Base-by-base conservation (phyloP, 2,797 vertebrate species). In the Poecilia picta region DNA sequence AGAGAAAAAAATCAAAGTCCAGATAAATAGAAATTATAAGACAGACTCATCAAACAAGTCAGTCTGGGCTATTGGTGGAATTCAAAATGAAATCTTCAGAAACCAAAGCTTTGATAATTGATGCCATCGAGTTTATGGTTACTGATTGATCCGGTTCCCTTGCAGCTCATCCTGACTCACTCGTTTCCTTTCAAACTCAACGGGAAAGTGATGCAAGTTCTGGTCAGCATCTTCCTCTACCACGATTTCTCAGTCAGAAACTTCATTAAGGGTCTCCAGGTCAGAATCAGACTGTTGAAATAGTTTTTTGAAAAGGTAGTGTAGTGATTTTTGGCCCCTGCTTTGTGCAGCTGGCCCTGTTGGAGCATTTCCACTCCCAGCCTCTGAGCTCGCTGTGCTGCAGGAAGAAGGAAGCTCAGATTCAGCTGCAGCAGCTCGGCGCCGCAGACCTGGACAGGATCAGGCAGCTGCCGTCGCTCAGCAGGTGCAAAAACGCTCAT, bases 181-280 rank as follows among this genome's bases (percentile, higher is more conserved):
- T 78, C 77, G 0, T 97, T 98, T 91, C 97, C 97, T 0, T 98
- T 99, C 88, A 99, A 99, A 89, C 94, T 98, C 84, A 97, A 93
- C 77, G 95, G 91, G 41, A 98, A 97, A 89, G 97, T 97, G 64
- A 92, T 99, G 73, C 97, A 98, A 85, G 97, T 99, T 90, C 95
- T 99, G 78, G 95, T 97, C 80, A 97, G 97, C 88, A 96, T 99
- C 88, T 99, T 99, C 94, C 95, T 99, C 72, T 99, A 97, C 89
- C 98, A 99, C 64, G 98, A 99, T 86, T 99, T 99, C 94, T 99
- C 98, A 76, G 97, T 99, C 76, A 95, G 96, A 77, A 99, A 98
- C 89, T 99, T 99, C 92, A 95, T 99, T 89, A 99, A 98, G 95
- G 98, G 98, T 80, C 88, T 99, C 83, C 97, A 99, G 97, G 98